These are phyloP conservation scores for Myopa testacea DNA, from an alignment of 2,888 invertebrate species.

Conservation along the genomic window DNA sequence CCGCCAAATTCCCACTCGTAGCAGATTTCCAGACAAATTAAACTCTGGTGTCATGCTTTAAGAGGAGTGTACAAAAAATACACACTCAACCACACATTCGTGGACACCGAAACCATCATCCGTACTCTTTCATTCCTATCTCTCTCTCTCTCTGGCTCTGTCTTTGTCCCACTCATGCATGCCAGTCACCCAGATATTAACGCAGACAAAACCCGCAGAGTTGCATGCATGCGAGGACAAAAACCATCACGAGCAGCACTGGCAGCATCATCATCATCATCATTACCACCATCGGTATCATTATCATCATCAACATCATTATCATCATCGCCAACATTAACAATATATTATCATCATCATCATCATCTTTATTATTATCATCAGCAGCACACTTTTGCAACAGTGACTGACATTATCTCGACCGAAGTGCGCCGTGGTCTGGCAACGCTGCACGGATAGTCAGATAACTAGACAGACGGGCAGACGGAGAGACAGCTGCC, in stretches of 20 bases:
- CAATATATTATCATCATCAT: too few relatives aligned
- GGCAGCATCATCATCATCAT: too few relatives aligned
- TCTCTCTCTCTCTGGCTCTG: neutral
- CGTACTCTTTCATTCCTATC: neutral
- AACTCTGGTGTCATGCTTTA: neutral
- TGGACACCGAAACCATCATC: neutral
- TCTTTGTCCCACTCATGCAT: too few relatives aligned
- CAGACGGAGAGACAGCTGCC: neutral
- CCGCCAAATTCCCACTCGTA: neutral
- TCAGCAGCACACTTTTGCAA: slow-evolving; percentile 22
- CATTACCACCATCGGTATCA: neutral
- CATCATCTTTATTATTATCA: neutral
- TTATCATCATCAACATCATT: neutral
- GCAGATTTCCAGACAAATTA: slow-evolving; percentile 7
- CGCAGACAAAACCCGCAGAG: neutral
- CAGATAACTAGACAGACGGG: neutral
- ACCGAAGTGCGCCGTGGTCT: neutral
- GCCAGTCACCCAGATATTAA: neutral
- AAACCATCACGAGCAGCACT: neutral
- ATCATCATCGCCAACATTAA: too few relatives aligned
- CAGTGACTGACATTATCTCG: slow-evolving; percentile 27
- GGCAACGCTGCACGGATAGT: neutral
- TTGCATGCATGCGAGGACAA: neutral
- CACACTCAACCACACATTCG: neutral
- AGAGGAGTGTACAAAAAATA: neutral